Percentiles rank a stretch among this genome's conserved stretches.
Evolutionary conservation across 1,140 invertebrate genomes (phyloP).

Genomic region (Drosophila teissieri): DNA sequence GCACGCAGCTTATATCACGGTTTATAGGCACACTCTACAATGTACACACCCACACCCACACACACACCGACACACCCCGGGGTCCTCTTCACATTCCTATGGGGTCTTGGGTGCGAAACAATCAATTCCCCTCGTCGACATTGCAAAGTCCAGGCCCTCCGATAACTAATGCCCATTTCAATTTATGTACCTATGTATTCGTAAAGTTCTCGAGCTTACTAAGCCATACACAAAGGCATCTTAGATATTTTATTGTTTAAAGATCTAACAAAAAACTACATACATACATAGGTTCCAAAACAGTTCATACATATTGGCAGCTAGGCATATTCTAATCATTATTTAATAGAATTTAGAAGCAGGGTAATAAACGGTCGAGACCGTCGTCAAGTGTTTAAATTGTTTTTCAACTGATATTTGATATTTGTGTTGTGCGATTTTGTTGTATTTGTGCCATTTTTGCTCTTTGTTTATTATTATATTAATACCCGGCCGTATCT

Average conservation of each 20-base stretch:
- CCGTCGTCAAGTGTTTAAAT: slow-evolving; percentile 27
- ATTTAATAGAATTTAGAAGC: too few relatives aligned
- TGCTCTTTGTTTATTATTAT: slow-evolving; percentile 68
- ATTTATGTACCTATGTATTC: slow-evolving; percentile 8
- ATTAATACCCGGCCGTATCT: slow-evolving; percentile 55
- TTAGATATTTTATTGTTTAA: too few relatives aligned
- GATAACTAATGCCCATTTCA: slow-evolving; percentile 65
- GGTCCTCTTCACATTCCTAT: slow-evolving; percentile 1
- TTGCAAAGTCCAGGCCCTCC: slow-evolving; percentile 50
- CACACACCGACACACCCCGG: not conserved
- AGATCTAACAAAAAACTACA: too few relatives aligned
- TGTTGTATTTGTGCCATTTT: slow-evolving; percentile 60
- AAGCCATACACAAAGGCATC: not conserved
- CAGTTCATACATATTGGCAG: too few relatives aligned
- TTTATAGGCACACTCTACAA: not conserved
- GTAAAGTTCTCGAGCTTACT: not conserved
- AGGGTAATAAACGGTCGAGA: not conserved
- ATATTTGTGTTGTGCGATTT: slow-evolving; percentile 14
- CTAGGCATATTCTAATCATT: too few relatives aligned
- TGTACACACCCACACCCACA: not conserved
- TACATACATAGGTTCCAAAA: too few relatives aligned
- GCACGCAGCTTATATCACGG: not conserved
- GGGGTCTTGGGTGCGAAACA: slow-evolving; percentile 19
- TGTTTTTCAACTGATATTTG: slow-evolving; percentile 52
- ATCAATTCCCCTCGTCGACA: slow-evolving; percentile 31